phyloP scores from a whole-genome alignment of 64 coral and sea anemone species.

The Pocillopora damicornis region DNA sequence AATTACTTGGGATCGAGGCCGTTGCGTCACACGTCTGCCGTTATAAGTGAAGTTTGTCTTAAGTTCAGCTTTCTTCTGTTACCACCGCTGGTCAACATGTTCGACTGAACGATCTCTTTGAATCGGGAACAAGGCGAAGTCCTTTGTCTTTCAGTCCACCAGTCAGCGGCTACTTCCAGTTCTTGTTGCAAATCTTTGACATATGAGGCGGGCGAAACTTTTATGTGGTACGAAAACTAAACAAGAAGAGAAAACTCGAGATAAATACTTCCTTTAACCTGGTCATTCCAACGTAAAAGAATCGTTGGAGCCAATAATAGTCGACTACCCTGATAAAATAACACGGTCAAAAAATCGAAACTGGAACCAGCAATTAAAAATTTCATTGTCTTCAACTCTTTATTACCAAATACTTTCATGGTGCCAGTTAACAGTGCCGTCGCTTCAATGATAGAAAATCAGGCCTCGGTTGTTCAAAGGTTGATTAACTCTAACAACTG shows the following conservation, averaged over 20 bases:
- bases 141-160: constrained; percentile 31
- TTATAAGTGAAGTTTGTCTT: background rate
- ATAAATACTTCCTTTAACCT: background rate
- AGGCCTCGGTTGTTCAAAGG: no score
- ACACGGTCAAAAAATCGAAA: no score
- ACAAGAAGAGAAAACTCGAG: background rate
- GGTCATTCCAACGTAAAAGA: background rate
- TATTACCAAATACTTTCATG: no score
- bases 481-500: no score
- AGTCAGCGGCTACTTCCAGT: constrained; percentile 21
- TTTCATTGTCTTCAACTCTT: no score
- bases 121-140: constrained; percentile 27
- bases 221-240: constrained; percentile 18
- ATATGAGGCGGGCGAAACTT: constrained; percentile 8
- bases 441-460: no score
- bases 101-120: constrained; percentile 8
- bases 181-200: constrained; percentile 17
- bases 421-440: no score
- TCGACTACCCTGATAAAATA: no score
- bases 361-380: no score
- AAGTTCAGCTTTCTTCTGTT: constrained; percentile 21
- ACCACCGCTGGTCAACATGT: constrained; percentile 14
- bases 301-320: no score
- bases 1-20: no score
- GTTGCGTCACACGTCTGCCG: background rate